Base-by-base conservation (phyloP, 2,888 invertebrate genomes). In the Drosophila hamatofila region DNA sequence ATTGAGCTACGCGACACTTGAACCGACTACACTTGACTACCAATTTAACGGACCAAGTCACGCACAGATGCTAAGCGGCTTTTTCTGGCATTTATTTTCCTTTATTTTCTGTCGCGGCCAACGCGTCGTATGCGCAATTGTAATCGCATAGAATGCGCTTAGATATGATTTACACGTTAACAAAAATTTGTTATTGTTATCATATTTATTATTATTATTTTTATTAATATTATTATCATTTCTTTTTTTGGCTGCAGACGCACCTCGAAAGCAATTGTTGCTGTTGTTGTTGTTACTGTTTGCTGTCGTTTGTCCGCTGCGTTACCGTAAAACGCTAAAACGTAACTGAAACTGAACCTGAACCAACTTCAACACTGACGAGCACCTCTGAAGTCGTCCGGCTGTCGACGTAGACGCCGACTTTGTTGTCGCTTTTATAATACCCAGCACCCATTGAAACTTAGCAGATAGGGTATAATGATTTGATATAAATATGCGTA, bases 251-350 rank as follows among this genome's bases (percentile, higher is more conserved):
- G 59, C 51, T 61, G 55, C 56, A 30, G 27, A 46, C 78, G 71
- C 70, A 83, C 83, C 79, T 72, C 56, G 11, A 56, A 9, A 41
- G 41, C 25, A 48, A 25, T 58, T 18, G 39, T 12, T 42, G 39
- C 5, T 52, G 14, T 18, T 54, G 21, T 52, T 30, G 30, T 30
- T 37, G 16, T 37, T 37, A 14, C 16, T 37, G 35, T 37, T 30
- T 30, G 30, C 9, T 30, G 30, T 30, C 44, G 37, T 35, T 64
- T 60, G 75, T 81, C 67, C 83, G 86, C 82, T 78, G 86, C 87
- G 89, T 88, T 88, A 86, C 86, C 89, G 86, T 86, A 86, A 86
- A 86, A 81, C 89, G 86, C 84, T 83, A 82, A 86, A 86, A 88
- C 89, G 86, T 86, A 88, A 88, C 87, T 86, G 75, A 88, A 82